phyloP scores from a whole-genome alignment of 2,888 invertebrate genomes.

The Panorpa germanica region DNA sequence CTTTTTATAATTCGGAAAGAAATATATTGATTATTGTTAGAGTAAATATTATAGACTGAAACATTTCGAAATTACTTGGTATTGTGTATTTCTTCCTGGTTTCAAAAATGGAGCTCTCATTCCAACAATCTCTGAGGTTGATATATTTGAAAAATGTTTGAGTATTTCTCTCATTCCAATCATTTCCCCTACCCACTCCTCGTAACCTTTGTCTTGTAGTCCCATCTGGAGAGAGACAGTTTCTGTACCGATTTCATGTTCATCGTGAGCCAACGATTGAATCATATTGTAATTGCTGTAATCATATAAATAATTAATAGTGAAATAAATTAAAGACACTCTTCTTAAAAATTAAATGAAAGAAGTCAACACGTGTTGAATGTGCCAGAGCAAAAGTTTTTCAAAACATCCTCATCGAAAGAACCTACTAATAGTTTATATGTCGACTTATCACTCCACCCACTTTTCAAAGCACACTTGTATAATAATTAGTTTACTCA shows the following conservation, averaged over 20 bases:
- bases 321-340: conserved; percentile 4
- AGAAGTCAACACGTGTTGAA: too few species aligned
- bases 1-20: not conserved
- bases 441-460: too few species aligned
- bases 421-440: too few species aligned
- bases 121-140: conserved; percentile 65
- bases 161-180: conserved; percentile 84
- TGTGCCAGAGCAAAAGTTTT: too few species aligned
- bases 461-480: too few species aligned
- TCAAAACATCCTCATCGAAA: too few species aligned
- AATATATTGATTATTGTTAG: conserved; percentile 4
- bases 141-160: conserved; percentile 61
- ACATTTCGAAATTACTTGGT: conserved; percentile 38
- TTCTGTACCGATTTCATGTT: conserved; percentile 61
- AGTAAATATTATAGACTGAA: not conserved
- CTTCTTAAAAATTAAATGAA: conserved; percentile 11
- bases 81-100: conserved; percentile 84
- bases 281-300: conserved; percentile 87
- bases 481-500: too few species aligned
- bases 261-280: conserved; percentile 70
- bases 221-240: conserved; percentile 55
- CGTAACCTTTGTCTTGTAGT: conserved; percentile 74
- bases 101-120: conserved; percentile 79
- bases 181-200: conserved; percentile 89
- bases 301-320: conserved; percentile 14